A percentile compares a stretch with the other conserved stretches of the same genome.
These are phyloP conservation scores for Scortum barcoo DNA, from an alignment of 2,113 vertebrate species.

Conservation along the genomic window DNA sequence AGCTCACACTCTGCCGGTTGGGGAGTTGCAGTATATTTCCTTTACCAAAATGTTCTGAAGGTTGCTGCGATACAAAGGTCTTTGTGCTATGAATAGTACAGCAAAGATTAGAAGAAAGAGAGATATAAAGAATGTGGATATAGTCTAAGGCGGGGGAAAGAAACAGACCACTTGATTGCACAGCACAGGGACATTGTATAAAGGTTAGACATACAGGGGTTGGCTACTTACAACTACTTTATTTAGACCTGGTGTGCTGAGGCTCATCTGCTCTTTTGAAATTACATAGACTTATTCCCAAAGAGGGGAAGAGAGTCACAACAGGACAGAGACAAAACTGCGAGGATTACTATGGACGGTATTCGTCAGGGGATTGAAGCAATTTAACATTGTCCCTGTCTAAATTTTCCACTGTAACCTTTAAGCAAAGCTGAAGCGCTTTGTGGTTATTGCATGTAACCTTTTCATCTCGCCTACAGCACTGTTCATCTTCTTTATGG, in stretches of 20 bases:
- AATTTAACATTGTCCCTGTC: slow-evolving; percentile 43
- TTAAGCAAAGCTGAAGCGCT: slow-evolving; percentile 67
- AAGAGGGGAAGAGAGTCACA: slow-evolving; percentile 9
- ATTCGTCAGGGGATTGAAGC: slow-evolving; percentile 10
- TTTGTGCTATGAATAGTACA: slow-evolving; percentile 43
- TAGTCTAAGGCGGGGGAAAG: not conserved
- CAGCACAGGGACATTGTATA: slow-evolving; percentile 33
- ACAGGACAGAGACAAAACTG: not conserved
- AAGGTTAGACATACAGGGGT: slow-evolving; percentile 27
- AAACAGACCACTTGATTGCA: slow-evolving; percentile 41
- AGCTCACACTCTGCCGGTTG: slow-evolving; percentile 12
- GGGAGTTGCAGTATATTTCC: slow-evolving; percentile 25
- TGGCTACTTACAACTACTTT: slow-evolving; percentile 11
- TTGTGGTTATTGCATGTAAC: slow-evolving; percentile 65
- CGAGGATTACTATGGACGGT: not conserved
- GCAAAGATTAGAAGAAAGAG: slow-evolving; percentile 1
- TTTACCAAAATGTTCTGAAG: slow-evolving; percentile 40
- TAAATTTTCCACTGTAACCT: slow-evolving; percentile 69
- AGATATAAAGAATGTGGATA: not conserved
- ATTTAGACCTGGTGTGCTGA: slow-evolving; percentile 12
- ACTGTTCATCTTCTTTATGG: slow-evolving; percentile 63
- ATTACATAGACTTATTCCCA: not conserved
- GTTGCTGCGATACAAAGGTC: slow-evolving; percentile 57
- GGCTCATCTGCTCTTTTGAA: not conserved
- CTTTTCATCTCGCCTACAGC: slow-evolving; percentile 77